phyloP scores from a whole-genome alignment of 2,797 vertebrate genomes.

The Chiroxiphia lanceolata region DNA sequence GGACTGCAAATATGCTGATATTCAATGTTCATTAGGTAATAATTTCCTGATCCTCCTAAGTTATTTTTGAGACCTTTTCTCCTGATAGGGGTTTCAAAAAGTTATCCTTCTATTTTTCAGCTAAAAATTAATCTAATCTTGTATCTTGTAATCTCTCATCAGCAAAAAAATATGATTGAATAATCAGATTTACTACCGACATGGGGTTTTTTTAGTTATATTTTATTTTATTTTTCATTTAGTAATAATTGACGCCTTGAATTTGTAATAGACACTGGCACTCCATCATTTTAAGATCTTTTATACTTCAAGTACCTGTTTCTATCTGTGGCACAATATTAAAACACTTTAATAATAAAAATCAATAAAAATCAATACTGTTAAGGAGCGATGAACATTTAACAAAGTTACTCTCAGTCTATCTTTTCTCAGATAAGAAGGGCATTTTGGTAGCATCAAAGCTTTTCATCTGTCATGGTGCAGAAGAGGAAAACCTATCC shows the following conservation, averaged over 20 bases:
- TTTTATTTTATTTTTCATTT: not conserved
- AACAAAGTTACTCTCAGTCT: not conserved
- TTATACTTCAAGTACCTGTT: not conserved
- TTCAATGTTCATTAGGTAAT: not conserved
- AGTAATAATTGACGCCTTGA: not conserved
- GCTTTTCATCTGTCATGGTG: not conserved
- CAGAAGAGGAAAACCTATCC: not conserved
- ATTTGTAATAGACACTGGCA: not conserved
- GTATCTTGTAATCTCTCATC: not conserved
- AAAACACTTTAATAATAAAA: conserved; percentile 1
- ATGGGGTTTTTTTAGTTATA: not conserved
- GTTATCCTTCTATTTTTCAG: not conserved
- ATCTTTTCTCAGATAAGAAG: not conserved
- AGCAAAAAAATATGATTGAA: not conserved
- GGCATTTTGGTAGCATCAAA: not conserved
- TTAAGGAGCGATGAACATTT: not conserved
- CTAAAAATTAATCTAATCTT: not conserved
- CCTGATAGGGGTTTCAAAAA: not conserved
- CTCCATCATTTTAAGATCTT: not conserved
- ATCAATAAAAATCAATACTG: not conserved
- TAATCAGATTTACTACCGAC: not conserved
- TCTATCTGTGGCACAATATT: not conserved
- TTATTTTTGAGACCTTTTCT: not conserved
- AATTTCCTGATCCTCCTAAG: not conserved
- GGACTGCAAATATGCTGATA: not conserved